Conservation (phyloP, 2,113 vertebrate species). For the Amphiprion ocellaris region DNA sequence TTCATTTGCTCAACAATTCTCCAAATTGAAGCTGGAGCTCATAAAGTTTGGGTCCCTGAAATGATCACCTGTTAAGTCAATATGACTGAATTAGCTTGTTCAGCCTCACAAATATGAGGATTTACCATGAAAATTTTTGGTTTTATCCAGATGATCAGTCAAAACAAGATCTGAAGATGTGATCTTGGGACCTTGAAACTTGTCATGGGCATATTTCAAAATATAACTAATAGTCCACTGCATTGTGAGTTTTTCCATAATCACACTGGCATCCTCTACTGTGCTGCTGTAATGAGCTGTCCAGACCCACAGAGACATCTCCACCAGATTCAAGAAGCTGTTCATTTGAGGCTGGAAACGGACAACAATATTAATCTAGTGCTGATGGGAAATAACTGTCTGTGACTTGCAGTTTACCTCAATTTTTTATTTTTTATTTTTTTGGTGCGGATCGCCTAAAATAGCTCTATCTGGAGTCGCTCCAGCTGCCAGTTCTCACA, state of each 20-base stretch:
- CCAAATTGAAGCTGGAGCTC: too few species aligned
- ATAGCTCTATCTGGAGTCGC: constrained; percentile 21
- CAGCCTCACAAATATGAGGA: too few species aligned
- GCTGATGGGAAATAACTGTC: constrained; percentile 55
- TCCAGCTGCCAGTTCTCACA: constrained; percentile 41
- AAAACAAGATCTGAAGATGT: neutral
- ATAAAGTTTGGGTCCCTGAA: neutral
- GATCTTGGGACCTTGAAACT: constrained; percentile 1
- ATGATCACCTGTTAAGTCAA: too few species aligned
- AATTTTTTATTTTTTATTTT: constrained; percentile 52
- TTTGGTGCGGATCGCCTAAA: constrained; percentile 47
- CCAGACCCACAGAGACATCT: constrained; percentile 8
- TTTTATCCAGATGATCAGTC: neutral
- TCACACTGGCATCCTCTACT: neutral
- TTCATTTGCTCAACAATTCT: too few species aligned
- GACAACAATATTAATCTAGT: constrained; percentile 49
- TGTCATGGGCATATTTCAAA: neutral
- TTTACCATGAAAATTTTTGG: neutral
- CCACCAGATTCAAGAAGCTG: constrained; percentile 7
- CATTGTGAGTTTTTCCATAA: neutral
- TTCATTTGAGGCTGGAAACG: constrained; percentile 25
- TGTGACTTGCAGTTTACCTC: constrained; percentile 46
- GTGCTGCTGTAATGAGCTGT: constrained; percentile 2
- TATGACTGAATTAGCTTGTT: too few species aligned
- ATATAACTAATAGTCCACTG: neutral